A percentile compares a stretch with the other conserved stretches of the same genome.
These are phyloP conservation scores for Tylochromis polylepis DNA, from an alignment of 2,113 vertebrate genomes.

Conservation along the genomic window DNA sequence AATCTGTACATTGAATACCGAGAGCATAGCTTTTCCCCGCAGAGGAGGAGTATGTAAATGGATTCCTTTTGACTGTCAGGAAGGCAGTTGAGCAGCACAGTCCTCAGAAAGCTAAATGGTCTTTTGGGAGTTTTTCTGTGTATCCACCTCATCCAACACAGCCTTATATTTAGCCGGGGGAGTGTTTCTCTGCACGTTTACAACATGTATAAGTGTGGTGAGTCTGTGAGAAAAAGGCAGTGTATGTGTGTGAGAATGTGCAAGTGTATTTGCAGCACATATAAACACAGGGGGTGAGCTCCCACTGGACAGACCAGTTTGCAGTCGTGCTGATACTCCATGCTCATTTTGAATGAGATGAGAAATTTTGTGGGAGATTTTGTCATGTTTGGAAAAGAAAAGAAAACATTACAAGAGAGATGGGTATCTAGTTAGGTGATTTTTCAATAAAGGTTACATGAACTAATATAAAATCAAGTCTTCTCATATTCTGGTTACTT, in stretches of 20 bases:
- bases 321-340: background rate
- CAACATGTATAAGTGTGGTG: background rate
- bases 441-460: background rate
- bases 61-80: conserved; percentile 2
- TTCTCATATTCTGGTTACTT: background rate
- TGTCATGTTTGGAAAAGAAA: background rate
- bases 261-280: conserved; percentile 3
- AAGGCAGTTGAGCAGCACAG: background rate
- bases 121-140: conserved; percentile 7
- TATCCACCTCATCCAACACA: background rate
- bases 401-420: background rate
- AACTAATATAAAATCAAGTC: background rate
- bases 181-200: conserved; percentile 29
- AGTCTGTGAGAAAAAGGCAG: conserved; percentile 29
- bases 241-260: conserved; percentile 1
- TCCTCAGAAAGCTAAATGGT: conserved; percentile 10
- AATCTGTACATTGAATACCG: background rate
- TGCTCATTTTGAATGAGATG: background rate
- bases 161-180: background rate
- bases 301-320: conserved; percentile 30
- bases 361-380: background rate
- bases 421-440: background rate
- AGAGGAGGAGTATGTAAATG: background rate
- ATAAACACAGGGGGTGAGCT: conserved; percentile 29
- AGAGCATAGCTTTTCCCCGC: background rate